phyloP scores from a whole-genome alignment of 2,113 vertebrate species.

The Panurus biarmicus region DNA sequence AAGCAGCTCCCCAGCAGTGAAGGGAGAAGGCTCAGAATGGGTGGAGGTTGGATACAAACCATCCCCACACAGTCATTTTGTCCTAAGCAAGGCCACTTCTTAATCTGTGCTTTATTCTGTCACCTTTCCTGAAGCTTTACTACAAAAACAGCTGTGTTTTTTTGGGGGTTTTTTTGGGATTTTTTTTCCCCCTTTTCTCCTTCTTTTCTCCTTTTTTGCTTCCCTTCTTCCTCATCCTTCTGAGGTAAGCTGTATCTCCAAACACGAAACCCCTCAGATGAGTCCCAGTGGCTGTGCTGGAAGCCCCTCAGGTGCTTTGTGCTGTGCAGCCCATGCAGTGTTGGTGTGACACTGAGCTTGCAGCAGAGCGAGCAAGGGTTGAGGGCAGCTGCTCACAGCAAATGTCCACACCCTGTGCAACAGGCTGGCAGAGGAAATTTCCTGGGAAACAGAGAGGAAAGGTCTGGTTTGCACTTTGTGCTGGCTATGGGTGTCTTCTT shows the following conservation, averaged over 20 bases:
- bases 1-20: neutral
- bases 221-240: neutral
- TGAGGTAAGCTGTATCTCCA: neutral
- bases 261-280: rapidly evolving
- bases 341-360: neutral
- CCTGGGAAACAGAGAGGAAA: neutral
- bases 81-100: neutral
- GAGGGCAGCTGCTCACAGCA: neutral
- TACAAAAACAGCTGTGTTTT: neutral
- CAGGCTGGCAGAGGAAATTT: neutral
- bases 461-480: neutral
- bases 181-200: too few relatives aligned
- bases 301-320: neutral
- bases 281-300: neutral
- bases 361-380: neutral
- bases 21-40: neutral
- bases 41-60: neutral
- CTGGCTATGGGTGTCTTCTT: neutral
- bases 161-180: too few relatives aligned
- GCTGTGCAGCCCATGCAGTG: neutral
- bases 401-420: neutral
- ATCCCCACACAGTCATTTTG: neutral
- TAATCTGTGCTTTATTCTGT: neutral
- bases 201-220: neutral
- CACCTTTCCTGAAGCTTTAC: neutral